Conservation (phyloP, 2,113 vertebrate species). For the Leucopsar rothschildi region DNA sequence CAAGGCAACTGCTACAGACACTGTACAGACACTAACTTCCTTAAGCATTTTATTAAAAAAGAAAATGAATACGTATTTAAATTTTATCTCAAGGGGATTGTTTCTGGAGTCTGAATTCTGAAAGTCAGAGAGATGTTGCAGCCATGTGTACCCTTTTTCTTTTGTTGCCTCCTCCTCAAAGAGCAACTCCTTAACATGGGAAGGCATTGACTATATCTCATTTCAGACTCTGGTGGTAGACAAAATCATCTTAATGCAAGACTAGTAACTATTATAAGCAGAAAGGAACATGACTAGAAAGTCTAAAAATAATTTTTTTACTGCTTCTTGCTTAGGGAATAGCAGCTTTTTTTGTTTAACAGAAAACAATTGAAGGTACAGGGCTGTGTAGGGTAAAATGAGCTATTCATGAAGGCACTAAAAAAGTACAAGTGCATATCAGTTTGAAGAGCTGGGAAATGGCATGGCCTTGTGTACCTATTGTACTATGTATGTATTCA, state of each 20-base stretch:
- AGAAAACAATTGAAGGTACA: background rate
- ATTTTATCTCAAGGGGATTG: background rate
- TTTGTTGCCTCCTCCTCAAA: background rate
- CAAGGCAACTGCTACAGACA: background rate
- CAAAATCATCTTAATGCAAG: background rate
- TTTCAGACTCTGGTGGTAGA: background rate
- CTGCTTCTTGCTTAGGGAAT: background rate
- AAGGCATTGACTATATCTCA: background rate
- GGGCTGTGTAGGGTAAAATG: background rate
- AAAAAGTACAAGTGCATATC: background rate
- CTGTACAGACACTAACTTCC: background rate
- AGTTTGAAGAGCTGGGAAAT: background rate
- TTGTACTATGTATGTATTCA: background rate
- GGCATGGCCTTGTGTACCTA: background rate
- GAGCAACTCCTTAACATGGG: background rate
- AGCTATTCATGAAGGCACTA: background rate
- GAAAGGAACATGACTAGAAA: background rate
- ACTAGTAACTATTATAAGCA: background rate
- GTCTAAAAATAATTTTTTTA: background rate
- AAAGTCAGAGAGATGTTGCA: background rate
- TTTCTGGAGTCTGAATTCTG: background rate
- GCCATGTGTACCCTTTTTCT: background rate
- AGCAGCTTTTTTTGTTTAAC: background rate
- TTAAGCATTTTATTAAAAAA: background rate
- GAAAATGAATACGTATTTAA: background rate